These are phyloP conservation scores for Onychostoma macrolepis DNA, from an alignment of 2,113 vertebrate species.

Conservation along the genomic window DNA sequence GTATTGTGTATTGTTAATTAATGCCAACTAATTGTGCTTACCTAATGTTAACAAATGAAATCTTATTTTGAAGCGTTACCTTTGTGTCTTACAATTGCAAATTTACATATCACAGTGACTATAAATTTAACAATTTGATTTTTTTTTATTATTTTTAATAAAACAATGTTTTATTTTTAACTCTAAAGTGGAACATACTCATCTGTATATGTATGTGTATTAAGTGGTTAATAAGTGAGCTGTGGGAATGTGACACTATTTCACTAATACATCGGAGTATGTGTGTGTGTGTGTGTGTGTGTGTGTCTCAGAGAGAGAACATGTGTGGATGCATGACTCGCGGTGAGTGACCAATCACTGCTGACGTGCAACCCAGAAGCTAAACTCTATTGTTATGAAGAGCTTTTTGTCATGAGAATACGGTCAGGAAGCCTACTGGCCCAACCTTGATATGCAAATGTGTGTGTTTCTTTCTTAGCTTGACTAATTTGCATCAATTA, in stretches of 20 bases:
- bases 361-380: neutral
- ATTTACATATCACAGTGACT: no score
- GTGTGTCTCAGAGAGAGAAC: neutral
- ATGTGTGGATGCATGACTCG: slow-evolving; percentile 13
- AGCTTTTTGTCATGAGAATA: neutral
- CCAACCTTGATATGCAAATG: neutral
- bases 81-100: no score
- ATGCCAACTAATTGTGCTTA: no score
- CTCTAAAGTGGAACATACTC: neutral
- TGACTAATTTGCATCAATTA: neutral
- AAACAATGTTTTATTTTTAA: neutral
- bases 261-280: neutral
- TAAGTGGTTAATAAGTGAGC: neutral
- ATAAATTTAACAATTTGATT: no score
- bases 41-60: no score
- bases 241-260: neutral
- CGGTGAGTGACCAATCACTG: slow-evolving; percentile 15
- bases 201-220: neutral
- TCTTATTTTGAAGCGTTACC: no score
- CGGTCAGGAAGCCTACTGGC: neutral
- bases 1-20: no score
- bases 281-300: neutral
- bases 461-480: neutral
- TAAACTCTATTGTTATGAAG: neutral
- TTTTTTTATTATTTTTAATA: neutral